phyloP scores from a whole-genome alignment of 2,888 invertebrate genomes.

The Galeopsomyia nigrocyanea region DNA sequence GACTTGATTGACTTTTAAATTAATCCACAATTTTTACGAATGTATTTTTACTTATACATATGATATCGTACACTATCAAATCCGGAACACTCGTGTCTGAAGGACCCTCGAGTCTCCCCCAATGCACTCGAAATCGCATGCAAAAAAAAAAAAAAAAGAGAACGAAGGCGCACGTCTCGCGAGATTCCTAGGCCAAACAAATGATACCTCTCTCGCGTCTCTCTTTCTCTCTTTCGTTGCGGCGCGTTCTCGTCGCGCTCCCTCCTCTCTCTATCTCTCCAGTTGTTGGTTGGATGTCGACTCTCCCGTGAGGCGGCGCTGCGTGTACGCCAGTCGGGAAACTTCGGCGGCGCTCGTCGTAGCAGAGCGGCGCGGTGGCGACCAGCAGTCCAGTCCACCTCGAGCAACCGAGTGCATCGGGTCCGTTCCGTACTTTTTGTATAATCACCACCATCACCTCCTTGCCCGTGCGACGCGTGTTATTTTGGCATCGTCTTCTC shows the following conservation, averaged over 20 bases:
- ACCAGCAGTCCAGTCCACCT: conserved; percentile 37
- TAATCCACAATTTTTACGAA: too few species aligned
- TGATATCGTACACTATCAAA: too few species aligned
- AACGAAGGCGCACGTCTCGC: conserved; percentile 18
- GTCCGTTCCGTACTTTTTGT: conserved; percentile 10
- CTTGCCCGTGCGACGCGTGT: not conserved
- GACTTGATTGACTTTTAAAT: too few species aligned
- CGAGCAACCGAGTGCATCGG: conserved; percentile 44
- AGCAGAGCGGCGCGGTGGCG: not conserved
- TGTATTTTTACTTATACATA: too few species aligned
- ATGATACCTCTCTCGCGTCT: conserved; percentile 29
- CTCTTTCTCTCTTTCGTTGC: conserved; percentile 8
- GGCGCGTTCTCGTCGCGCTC: not conserved
- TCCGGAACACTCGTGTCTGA: too few species aligned
- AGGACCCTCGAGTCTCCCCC: too few species aligned
- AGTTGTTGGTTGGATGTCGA: not conserved
- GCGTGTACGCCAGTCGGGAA: conserved; percentile 24
- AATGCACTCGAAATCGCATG: not conserved
- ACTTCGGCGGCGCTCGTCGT: conserved; percentile 25
- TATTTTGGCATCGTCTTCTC: not conserved
- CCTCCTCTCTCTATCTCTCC: conserved; percentile 8
- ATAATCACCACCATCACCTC: not conserved
- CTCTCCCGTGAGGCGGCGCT: conserved; percentile 14
- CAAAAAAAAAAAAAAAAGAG: conserved; percentile 6
- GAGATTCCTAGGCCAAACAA: conserved; percentile 39